Evolutionary conservation across 2,797 vertebrate species (phyloP).

Genomic region (Microctenopoma lineatum): DNA sequence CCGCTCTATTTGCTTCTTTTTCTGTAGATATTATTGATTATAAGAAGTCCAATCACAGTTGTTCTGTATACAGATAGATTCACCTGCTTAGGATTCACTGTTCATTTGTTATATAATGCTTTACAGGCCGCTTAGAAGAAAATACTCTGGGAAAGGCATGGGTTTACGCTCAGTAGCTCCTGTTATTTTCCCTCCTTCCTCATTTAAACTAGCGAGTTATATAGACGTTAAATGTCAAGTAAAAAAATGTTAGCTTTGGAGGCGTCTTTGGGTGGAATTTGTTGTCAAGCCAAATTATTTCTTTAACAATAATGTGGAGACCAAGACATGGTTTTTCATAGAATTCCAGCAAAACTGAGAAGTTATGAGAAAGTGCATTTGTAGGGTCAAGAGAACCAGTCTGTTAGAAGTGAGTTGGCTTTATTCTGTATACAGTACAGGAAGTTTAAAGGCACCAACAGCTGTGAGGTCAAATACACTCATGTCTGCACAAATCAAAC

Average conservation of each 20-base stretch:
- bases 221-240: slow-evolving; percentile 24
- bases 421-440: slow-evolving; percentile 7
- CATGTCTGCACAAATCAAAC: neutral
- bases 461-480: slow-evolving; percentile 5
- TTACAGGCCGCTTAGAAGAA: slow-evolving; percentile 31
- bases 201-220: slow-evolving; percentile 43
- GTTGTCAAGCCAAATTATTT: slow-evolving; percentile 34
- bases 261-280: slow-evolving; percentile 29
- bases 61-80: slow-evolving; percentile 42
- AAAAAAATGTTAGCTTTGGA: slow-evolving; percentile 29
- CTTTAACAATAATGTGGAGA: slow-evolving; percentile 23
- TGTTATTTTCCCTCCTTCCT: slow-evolving; percentile 26
- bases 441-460: slow-evolving; percentile 23
- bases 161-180: slow-evolving; percentile 23
- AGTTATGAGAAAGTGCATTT: slow-evolving; percentile 15
- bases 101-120: slow-evolving; percentile 69
- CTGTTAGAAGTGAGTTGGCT: slow-evolving; percentile 8
- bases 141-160: slow-evolving; percentile 51
- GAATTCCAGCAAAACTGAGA: slow-evolving; percentile 3
- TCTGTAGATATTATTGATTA: slow-evolving; percentile 66
- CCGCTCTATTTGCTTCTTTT: slow-evolving; percentile 45
- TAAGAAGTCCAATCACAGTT: slow-evolving; percentile 48
- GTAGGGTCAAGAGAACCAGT: slow-evolving; percentile 16
- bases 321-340: neutral
- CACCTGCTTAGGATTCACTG: slow-evolving; percentile 66